Conservation (phyloP, 2,797 vertebrate species). For the Syndactyla subalaris region DNA sequence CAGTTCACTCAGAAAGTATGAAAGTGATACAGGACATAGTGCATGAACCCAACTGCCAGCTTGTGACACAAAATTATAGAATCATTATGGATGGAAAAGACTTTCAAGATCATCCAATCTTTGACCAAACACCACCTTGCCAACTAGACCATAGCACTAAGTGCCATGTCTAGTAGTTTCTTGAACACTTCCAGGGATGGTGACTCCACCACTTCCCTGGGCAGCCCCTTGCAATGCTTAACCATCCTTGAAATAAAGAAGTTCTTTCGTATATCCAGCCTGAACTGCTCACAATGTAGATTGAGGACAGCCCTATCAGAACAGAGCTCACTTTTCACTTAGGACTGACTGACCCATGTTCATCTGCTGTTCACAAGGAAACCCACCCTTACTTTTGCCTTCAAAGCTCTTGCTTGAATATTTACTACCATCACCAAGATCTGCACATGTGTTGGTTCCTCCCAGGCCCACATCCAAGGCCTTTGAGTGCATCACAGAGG, state of each 20-base stretch:
- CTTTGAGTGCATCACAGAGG: neutral
- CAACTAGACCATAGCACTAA: neutral
- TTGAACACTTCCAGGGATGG: neutral
- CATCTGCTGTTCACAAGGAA: no score
- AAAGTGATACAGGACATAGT: neutral
- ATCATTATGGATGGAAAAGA: neutral
- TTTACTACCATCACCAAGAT: neutral
- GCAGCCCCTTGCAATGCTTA: neutral
- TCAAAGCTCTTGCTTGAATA: neutral
- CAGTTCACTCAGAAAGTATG: neutral
- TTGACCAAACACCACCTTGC: neutral
- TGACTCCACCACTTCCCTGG: neutral
- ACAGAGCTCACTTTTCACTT: no score
- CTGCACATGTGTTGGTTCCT: neutral
- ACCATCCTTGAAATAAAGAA: neutral
- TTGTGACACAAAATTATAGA: neutral
- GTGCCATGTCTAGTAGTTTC: fast-evolving
- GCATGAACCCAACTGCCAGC: neutral
- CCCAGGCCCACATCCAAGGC: neutral
- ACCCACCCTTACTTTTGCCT: neutral
- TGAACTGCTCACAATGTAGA: fast-evolving
- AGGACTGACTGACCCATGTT: neutral
- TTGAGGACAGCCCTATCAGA: neutral
- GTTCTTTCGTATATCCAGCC: neutral
- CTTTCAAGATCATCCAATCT: neutral